Conservation (phyloP, 2,797 vertebrate genomes). For the Anniella stebbinsi region DNA sequence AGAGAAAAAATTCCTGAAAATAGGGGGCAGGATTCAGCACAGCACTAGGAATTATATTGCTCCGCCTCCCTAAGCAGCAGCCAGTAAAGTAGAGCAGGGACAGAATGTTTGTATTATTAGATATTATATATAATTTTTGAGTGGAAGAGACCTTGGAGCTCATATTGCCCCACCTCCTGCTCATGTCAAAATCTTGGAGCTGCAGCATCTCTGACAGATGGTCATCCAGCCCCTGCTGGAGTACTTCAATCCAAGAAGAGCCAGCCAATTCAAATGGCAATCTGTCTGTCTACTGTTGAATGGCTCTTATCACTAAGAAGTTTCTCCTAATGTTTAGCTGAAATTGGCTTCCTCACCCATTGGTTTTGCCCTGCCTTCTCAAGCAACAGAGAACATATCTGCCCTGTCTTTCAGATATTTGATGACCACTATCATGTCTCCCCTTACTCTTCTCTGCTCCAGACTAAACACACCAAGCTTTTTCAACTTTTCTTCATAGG, state of each 20-base stretch:
- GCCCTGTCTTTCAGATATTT: too few relatives aligned
- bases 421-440: too few relatives aligned
- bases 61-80: neutral
- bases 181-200: too few relatives aligned
- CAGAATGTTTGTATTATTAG: neutral
- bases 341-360: neutral
- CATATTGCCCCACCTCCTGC: too few relatives aligned
- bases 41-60: neutral
- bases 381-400: neutral
- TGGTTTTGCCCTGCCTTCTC: neutral
- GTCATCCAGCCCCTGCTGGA: too few relatives aligned
- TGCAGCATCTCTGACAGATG: too few relatives aligned
- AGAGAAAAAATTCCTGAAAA: too few relatives aligned
- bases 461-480: neutral
- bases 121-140: neutral
- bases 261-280: neutral
- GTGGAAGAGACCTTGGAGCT: neutral
- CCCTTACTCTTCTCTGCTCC: too few relatives aligned
- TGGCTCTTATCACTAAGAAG: neutral
- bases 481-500: neutral
- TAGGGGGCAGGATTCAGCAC: too few relatives aligned
- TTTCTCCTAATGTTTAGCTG: neutral
- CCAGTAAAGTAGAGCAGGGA: neutral
- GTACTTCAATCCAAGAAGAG: too few relatives aligned
- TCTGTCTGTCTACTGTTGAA: neutral